A percentile compares a stretch with the other conserved stretches of the same genome.
Evolutionary conservation across 2,113 vertebrate species (phyloP).

Genomic region (Chaetorhynchus papuensis): DNA sequence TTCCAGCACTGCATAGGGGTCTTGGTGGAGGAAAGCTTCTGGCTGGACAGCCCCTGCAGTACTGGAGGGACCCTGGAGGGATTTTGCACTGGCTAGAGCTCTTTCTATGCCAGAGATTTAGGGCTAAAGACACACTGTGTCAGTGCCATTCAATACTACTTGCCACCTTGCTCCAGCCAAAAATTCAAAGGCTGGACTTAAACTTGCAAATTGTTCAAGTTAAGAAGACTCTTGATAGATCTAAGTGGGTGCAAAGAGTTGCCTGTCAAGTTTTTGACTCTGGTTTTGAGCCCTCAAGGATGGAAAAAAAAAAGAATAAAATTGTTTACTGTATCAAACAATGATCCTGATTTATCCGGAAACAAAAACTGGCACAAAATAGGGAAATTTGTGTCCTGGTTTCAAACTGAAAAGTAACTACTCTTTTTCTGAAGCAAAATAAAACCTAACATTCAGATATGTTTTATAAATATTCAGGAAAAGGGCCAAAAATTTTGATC

Average conservation of each 20-base stretch:
- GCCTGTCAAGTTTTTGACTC: neutral
- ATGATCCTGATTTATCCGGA: neutral
- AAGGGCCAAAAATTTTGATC: neutral
- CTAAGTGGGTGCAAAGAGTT: neutral
- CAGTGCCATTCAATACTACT: neutral
- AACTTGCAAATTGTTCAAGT: neutral
- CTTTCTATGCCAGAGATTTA: neutral
- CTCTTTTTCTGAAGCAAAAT: neutral
- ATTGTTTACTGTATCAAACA: neutral
- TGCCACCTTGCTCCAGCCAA: neutral
- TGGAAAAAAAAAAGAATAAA: neutral
- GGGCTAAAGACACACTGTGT: neutral
- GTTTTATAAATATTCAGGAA: neutral
- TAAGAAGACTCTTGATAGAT: neutral
- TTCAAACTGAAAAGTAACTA: neutral
- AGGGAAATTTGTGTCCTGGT: neutral
- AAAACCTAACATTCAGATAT: neutral
- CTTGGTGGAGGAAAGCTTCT: neutral
- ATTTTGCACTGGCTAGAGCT: neutral
- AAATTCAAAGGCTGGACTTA: neutral
- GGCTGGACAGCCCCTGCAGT: neutral
- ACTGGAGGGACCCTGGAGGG: neutral
- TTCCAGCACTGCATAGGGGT: neutral
- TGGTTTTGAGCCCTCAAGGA: neutral
- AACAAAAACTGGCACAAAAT: neutral